These are phyloP conservation scores for Triplophysa yarkandensis DNA, from an alignment of 2,797 vertebrate species.

Conservation along the genomic window DNA sequence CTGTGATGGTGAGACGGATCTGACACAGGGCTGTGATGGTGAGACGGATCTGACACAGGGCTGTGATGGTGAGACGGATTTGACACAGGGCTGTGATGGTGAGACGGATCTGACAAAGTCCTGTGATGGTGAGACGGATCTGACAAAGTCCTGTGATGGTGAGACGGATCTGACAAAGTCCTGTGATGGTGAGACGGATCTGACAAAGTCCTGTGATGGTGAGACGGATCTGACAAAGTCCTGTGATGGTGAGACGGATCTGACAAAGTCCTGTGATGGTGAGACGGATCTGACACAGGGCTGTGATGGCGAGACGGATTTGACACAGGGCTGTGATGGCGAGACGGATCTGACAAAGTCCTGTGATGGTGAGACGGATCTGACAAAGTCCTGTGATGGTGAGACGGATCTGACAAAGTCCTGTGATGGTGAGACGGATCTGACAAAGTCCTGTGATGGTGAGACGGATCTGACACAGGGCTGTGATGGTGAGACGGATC, in stretches of 20 bases:
- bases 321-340: slow-evolving; percentile 73
- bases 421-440: neutral
- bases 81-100: neutral
- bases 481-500: neutral
- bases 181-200: neutral
- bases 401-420: neutral
- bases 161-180: neutral
- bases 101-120: neutral
- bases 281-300: neutral
- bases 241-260: neutral
- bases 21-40: neutral
- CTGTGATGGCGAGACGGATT: neutral
- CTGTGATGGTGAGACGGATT: neutral
- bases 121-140: neutral
- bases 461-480: neutral
- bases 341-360: slow-evolving; percentile 55
- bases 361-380: neutral
- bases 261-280: neutral
- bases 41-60: neutral
- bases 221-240: neutral
- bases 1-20: neutral
- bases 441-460: neutral
- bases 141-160: neutral
- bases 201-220: neutral
- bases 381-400: neutral